These are phyloP conservation scores for Cryptocephalus primarius DNA, from an alignment of 2,888 invertebrate species.

Conservation along the genomic window DNA sequence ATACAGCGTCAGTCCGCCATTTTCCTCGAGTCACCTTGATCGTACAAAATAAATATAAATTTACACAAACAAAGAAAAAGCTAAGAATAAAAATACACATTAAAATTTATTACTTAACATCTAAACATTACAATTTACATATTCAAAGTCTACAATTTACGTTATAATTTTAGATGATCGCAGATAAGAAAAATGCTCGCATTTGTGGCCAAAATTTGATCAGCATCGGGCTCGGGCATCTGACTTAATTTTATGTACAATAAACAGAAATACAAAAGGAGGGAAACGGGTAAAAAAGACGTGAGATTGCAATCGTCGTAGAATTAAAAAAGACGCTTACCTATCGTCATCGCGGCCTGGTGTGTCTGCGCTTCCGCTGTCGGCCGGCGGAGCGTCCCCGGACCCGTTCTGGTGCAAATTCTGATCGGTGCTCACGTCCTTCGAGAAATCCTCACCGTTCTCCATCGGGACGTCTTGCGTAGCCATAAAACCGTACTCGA, in stretches of 20 bases:
- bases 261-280: background rate
- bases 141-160: slow-evolving; percentile 13
- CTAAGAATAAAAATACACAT: slow-evolving; percentile 15
- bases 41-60: slow-evolving; percentile 13
- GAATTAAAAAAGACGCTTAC: slow-evolving; percentile 37
- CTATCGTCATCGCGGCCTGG: slow-evolving; percentile 74
- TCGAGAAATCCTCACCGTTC: slow-evolving; percentile 70
- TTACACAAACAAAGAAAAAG: slow-evolving; percentile 12
- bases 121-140: slow-evolving; percentile 17
- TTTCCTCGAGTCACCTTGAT: slow-evolving; percentile 18
- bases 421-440: slow-evolving; percentile 57
- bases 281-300: background rate
- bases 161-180: slow-evolving; percentile 21
- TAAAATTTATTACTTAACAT: slow-evolving; percentile 18
- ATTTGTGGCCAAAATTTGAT: slow-evolving; percentile 1
- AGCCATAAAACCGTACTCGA: slow-evolving; percentile 35
- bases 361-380: slow-evolving; percentile 64
- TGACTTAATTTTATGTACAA: background rate
- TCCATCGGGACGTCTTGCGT: slow-evolving; percentile 58
- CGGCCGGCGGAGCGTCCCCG: slow-evolving; percentile 53
- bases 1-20: slow-evolving; percentile 20
- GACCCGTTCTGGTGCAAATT: slow-evolving; percentile 44
- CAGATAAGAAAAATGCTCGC: slow-evolving; percentile 13
- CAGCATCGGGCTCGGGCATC: slow-evolving; percentile 1
- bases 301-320: no score